Conservation (phyloP, 2,888 invertebrate species). For the Drosophila robusta region DNA sequence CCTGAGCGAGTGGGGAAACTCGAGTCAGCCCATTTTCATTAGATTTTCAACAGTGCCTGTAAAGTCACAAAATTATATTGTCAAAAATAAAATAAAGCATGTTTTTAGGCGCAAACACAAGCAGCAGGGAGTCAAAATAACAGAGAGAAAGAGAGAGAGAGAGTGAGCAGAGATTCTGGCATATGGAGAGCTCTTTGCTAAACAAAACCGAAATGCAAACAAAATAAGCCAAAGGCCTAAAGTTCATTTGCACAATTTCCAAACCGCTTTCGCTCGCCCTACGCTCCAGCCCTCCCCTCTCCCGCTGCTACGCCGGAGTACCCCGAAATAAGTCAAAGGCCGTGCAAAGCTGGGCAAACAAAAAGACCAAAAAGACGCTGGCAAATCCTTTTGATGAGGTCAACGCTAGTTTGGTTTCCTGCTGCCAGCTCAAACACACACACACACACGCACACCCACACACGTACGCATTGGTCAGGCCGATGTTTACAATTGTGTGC, state of each 20-base stretch:
- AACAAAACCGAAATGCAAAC: conserved; percentile 77
- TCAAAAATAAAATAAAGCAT: conserved; percentile 80
- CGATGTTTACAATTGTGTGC: conserved; percentile 51
- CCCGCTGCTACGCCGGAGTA: conserved; percentile 5
- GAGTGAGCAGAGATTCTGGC: conserved; percentile 5
- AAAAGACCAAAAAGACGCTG: conserved; percentile 82
- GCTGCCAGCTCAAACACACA: conserved; percentile 32
- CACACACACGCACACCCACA: conserved; percentile 25
- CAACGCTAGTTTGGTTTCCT: conserved; percentile 75
- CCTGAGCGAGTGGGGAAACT: background rate
- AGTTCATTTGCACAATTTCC: conserved; percentile 81
- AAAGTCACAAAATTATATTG: conserved; percentile 81
- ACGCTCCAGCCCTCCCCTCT: conserved; percentile 1
- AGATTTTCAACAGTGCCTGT: conserved; percentile 61
- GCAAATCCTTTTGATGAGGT: conserved; percentile 80
- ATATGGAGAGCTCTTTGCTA: conserved; percentile 19
- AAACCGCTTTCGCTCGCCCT: conserved; percentile 51
- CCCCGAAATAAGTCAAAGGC: conserved; percentile 76
- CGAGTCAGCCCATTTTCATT: conserved; percentile 68
- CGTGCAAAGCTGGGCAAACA: conserved; percentile 71
- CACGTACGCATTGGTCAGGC: conserved; percentile 43
- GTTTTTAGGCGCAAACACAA: conserved; percentile 60
- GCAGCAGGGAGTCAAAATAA: background rate
- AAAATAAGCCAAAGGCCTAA: conserved; percentile 82
- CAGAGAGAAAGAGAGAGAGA: background rate